Evolutionary conservation across 2,113 vertebrate species (phyloP), one percentile per base, ranked within the genome.

Genomic region (Glaucidium brasilianum): DNA sequence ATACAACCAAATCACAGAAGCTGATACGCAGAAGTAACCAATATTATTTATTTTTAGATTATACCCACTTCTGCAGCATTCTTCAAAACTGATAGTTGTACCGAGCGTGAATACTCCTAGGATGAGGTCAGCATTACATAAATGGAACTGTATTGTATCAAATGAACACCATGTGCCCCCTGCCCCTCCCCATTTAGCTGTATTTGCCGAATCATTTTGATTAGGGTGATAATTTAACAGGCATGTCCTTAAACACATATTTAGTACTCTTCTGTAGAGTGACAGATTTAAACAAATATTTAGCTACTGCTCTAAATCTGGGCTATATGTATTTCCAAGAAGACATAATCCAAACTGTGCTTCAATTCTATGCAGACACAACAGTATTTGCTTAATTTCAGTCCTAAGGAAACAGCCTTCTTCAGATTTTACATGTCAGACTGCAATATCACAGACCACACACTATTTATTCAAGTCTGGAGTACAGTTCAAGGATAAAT

Each of bases 391-490:
- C 49, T 91, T 90, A 60, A 43, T 85, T 78, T 90, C 35, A 78
- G 34, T 19, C 30, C 52, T 63, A 71, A 67, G 47, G 56, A 93
- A 92, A 90, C 41, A 90, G n/a, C 25, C 27, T 47, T 89, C 49
- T 92, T 81, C 72, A 41, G 90, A 75, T 69, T 84, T 88, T 87
- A 86, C 39, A 94, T 64, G 47, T 89, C 84, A 88, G 94, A 62
- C 83, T 95, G 71, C 60, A 94, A 60, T 84, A 91, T 78, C 68
- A 91, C 16, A 75, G 56, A 59, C 17, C 59, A 47, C 13, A 78
- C 6, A 56, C 3, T 14, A 43, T 71, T 71, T 52, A 52, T 67
- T 71, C 6, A 30, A 84, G 47, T 34, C 47, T 41, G 2, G 21
- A 87, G 30, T 49, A 64, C 63, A 81, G 80, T 43, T 92, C 91